These are phyloP conservation scores for Drosophila paranaensis DNA, from an alignment of 2,888 invertebrate genomes.

Conservation along the genomic window DNA sequence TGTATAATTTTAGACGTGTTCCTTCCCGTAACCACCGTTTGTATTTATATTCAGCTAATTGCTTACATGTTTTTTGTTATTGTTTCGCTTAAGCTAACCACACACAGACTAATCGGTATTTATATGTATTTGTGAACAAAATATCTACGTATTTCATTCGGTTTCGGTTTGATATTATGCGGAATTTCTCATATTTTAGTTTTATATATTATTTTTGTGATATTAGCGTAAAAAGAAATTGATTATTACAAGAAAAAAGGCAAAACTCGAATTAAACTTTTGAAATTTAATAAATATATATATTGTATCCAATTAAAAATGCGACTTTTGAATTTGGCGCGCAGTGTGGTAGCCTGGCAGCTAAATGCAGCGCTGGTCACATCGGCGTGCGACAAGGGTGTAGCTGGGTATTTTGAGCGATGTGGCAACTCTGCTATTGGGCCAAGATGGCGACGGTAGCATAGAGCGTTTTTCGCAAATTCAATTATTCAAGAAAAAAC, in stretches of 20 bases:
- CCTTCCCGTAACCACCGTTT: slow-evolving; percentile 45
- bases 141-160: slow-evolving; percentile 51
- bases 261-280: slow-evolving; percentile 74
- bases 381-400: neutral
- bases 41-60: slow-evolving; percentile 46
- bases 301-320: slow-evolving; percentile 47
- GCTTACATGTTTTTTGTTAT: slow-evolving; percentile 28
- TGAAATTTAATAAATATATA: slow-evolving; percentile 73
- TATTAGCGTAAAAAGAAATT: slow-evolving; percentile 80
- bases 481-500: slow-evolving; percentile 44
- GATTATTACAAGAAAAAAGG: slow-evolving; percentile 66
- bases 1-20: slow-evolving; percentile 29
- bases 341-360: neutral
- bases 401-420: neutral
- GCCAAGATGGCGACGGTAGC: slow-evolving; percentile 55
- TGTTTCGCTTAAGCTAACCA: slow-evolving; percentile 39
- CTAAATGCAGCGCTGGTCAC: slow-evolving; percentile 34
- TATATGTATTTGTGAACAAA: slow-evolving; percentile 37
- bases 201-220: slow-evolving; percentile 82
- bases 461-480: slow-evolving; percentile 61
- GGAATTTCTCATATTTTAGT: slow-evolving; percentile 64
- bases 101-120: slow-evolving; percentile 45
- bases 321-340: slow-evolving; percentile 36
- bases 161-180: slow-evolving; percentile 71
- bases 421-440: slow-evolving; percentile 40